phyloP scores from a whole-genome alignment of 2,797 vertebrate species.

The Clamator glandarius region DNA sequence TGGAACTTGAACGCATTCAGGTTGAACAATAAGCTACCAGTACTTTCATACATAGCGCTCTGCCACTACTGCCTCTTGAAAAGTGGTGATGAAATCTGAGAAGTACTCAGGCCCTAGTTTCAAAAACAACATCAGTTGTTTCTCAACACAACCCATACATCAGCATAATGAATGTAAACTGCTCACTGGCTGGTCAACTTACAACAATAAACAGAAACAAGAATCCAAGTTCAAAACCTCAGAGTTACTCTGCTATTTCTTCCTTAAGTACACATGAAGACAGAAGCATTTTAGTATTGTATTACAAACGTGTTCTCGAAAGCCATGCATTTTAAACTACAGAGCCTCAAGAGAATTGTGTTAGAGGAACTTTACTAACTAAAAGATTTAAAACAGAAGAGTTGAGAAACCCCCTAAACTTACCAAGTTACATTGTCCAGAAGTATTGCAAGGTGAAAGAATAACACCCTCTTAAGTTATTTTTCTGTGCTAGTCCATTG shows the following conservation, averaged over 20 bases:
- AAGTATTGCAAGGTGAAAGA: neutral
- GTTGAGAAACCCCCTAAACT: neutral
- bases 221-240: neutral
- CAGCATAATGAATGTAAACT: conserved; percentile 9
- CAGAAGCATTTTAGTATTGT: neutral
- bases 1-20: neutral
- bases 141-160: conserved; percentile 9
- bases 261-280: neutral
- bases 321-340: neutral
- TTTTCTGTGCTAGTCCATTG: neutral
- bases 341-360: neutral
- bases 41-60: neutral
- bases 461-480: neutral
- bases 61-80: neutral
- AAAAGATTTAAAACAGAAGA: neutral
- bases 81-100: neutral
- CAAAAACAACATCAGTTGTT: neutral
- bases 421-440: neutral
- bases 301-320: neutral
- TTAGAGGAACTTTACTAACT: neutral
- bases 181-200: neutral
- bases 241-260: neutral
- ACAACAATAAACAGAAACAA: neutral
- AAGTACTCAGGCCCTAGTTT: neutral
- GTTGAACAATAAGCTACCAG: neutral